Base-by-base conservation (phyloP, 2,888 invertebrate genomes). In the Ochropleura leucogaster region DNA sequence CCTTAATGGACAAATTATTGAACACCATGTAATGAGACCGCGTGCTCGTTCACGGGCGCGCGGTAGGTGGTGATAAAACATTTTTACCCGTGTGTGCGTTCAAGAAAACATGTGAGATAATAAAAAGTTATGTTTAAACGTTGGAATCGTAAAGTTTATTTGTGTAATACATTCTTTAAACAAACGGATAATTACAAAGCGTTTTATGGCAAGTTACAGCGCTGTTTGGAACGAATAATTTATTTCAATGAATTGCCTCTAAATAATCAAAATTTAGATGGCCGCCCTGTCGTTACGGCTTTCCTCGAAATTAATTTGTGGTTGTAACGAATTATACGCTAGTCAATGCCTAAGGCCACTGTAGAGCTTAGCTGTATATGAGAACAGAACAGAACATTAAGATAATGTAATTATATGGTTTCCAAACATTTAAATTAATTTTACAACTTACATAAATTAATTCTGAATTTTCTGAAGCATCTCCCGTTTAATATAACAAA, bases 141-240 rank as follows among this genome's bases (percentile, higher is more conserved):
- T 91, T 92, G 91, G 90, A 92, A 92, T 95, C 95, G 95, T 95
- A 95, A 95, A 95, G 93, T 95, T 95, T 96, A 95, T 95, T 95
- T 95, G 94, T 95, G 93, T 95, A 93, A 91, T 92, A 90, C 94
- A 93, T 95, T 94, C 92, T 95, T 95, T 94, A 95, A 94, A 95
- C 94, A 95, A 95, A 96, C 93, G 92, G 91, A 93, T 95, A 94
- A 95, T 95, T 95, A 95, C 92, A 90, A 89, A 90, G 89, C 91
- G 88, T 92, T 93, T 94, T 94, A 95, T 93, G 89, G 92, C 90
- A 90, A 92, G 93, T 90, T 91, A 90, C 91, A 85, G 89, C 89
- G 91, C 89, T 90, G 87, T 89, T 88, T 88, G 88, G 86, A 89
- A 89, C 88, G 85, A 91, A 94, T 94, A 93, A 93, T 92, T 94